Evolutionary conservation across 2,113 vertebrate species (phyloP).

Genomic region (Mus pahari): DNA sequence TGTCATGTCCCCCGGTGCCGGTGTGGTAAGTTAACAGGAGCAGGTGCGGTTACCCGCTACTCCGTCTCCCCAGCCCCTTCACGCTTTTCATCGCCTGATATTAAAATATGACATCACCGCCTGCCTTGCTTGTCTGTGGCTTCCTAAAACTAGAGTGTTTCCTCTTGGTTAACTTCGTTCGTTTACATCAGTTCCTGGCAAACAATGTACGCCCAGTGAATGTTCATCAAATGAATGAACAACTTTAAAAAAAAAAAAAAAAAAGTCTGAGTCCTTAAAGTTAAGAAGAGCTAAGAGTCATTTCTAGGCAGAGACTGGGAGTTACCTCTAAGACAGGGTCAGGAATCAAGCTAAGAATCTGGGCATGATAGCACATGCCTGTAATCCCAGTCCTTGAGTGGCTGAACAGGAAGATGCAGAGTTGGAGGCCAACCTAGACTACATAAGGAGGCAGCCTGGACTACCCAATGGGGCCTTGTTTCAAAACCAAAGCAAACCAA

Average conservation of each 20-base stretch:
- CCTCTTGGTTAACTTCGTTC: not conserved
- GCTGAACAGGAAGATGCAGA: not conserved
- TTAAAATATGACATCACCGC: not conserved
- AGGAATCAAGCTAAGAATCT: not conserved
- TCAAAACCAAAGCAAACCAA: not conserved
- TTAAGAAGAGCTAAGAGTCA: conserved; percentile 27
- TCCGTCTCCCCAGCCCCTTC: not conserved
- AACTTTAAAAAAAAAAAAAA: not conserved
- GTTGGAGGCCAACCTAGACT: not conserved
- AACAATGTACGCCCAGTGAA: not conserved
- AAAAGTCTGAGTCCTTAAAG: conserved; percentile 8
- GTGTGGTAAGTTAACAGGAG: not conserved
- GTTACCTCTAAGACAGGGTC: not conserved
- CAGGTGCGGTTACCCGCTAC: not conserved
- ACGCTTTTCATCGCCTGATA: not conserved
- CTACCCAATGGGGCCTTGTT: not conserved
- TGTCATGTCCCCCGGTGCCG: not conserved
- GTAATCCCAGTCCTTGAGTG: not conserved
- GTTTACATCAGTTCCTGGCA: conserved; percentile 1
- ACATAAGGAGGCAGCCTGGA: not conserved
- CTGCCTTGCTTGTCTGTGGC: not conserved
- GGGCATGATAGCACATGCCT: not conserved
- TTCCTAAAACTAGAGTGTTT: not conserved
- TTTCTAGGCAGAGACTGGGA: not conserved
- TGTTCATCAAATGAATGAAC: conserved; percentile 5